Conservation (phyloP, 2,797 vertebrate genomes). For the Bradypodion pumilum region DNA sequence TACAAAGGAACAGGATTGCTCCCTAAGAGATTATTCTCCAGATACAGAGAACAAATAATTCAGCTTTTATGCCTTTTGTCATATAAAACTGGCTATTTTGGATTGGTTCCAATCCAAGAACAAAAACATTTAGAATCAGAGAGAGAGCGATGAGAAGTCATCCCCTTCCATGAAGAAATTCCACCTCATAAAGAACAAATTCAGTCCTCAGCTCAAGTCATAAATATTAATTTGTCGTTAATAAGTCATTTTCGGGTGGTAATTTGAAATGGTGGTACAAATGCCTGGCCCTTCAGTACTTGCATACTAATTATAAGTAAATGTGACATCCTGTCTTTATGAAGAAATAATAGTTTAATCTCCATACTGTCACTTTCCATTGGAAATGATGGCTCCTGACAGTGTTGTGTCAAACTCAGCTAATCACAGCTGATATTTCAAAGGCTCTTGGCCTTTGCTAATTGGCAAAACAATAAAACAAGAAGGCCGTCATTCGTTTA, state of each 20-base stretch:
- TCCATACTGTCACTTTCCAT: conserved; percentile 69
- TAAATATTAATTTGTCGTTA: conserved; percentile 75
- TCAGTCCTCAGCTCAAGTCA: conserved; percentile 50
- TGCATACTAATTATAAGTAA: conserved; percentile 72
- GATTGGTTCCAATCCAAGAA: background rate
- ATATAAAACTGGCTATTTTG: background rate
- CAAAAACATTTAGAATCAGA: background rate
- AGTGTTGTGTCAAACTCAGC: conserved; percentile 61
- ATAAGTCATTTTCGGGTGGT: conserved; percentile 59
- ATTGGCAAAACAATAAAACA: conserved; percentile 67
- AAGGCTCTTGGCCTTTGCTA: conserved; percentile 56
- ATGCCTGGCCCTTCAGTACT: conserved; percentile 64
- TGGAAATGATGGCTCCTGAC: conserved; percentile 57
- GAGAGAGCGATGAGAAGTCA: conserved; percentile 14
- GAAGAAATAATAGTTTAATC: conserved; percentile 73
- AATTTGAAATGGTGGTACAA: conserved; percentile 70
- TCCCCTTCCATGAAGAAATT: conserved; percentile 35
- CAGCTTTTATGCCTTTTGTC: background rate
- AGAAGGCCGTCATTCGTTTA: conserved; percentile 25
- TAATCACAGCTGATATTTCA: conserved; percentile 64
- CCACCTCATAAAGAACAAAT: conserved; percentile 45
- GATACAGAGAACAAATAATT: background rate
- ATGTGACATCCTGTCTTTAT: conserved; percentile 61
- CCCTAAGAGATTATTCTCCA: background rate
- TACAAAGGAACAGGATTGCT: background rate